Conservation (phyloP, 2,113 vertebrate species). For the Apus apus region DNA sequence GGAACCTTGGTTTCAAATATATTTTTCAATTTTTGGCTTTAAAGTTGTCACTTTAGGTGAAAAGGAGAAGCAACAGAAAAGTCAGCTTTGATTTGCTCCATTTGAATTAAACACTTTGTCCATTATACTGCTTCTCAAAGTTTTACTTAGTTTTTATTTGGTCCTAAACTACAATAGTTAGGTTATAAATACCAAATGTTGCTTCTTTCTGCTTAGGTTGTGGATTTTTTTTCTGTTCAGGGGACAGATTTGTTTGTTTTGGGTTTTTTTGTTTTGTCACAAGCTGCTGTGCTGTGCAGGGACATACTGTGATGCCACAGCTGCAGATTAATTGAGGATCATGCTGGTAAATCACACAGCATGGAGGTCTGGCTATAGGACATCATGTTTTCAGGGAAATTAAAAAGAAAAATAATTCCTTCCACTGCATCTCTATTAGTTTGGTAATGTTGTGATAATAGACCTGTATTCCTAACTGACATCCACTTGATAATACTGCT, state of each 20-base stretch:
- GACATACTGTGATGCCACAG: slow-evolving; percentile 9
- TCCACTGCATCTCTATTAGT: background rate
- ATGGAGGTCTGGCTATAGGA: slow-evolving; percentile 19
- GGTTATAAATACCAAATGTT: background rate
- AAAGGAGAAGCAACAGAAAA: background rate
- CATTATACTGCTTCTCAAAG: background rate
- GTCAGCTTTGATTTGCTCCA: background rate
- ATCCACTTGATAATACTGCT: slow-evolving; percentile 31
- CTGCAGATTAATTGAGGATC: slow-evolving; percentile 53
- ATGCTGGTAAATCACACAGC: slow-evolving; percentile 36
- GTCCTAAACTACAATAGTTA: background rate
- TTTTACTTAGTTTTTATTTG: background rate
- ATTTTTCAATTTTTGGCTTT: background rate
- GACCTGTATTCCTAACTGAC: slow-evolving; percentile 34
- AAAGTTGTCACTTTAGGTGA: background rate
- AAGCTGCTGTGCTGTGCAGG: background rate
- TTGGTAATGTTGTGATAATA: slow-evolving; percentile 19
- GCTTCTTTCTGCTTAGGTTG: background rate
- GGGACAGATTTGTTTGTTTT: background rate
- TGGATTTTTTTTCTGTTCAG: background rate
- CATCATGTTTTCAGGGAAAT: slow-evolving; percentile 44
- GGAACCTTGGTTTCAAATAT: background rate
- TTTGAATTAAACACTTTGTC: background rate
- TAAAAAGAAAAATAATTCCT: slow-evolving; percentile 40
- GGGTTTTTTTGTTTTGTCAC: background rate